A percentile compares a stretch with the other conserved stretches of the same genome.
phyloP scores from a whole-genome alignment of 64 coral and sea anemone species.

The Hydrozoanthus tunicans region DNA sequence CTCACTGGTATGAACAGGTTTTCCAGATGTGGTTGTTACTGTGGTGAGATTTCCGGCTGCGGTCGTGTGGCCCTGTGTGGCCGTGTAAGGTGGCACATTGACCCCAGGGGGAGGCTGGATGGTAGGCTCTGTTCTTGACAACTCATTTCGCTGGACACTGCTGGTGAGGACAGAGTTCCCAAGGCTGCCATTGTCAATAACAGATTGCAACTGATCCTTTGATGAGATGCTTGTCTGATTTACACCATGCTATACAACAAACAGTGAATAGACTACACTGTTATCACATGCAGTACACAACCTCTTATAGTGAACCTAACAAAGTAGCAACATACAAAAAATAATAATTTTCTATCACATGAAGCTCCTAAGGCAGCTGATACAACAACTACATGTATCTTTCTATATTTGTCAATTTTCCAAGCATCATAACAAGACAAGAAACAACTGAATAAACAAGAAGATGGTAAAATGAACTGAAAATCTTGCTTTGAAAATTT shows the following conservation, averaged over 20 bases:
- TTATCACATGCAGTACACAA: neutral
- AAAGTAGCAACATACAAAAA: neutral
- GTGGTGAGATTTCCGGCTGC: constrained; percentile 51
- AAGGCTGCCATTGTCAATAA: constrained; percentile 53
- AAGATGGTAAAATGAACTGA: no score
- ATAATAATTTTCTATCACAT: no score
- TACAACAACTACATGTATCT: no score
- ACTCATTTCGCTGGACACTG: constrained; percentile 62
- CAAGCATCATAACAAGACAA: no score
- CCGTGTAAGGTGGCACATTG: constrained; percentile 53
- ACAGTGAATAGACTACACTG: constrained; percentile 5
- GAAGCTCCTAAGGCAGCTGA: no score
- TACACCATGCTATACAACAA: constrained; percentile 58
- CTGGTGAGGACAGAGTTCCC: constrained; percentile 54
- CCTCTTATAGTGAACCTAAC: neutral
- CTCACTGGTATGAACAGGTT: constrained; percentile 79
- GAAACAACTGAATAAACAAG: no score
- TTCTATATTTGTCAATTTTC: no score
- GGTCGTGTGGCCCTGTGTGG: constrained; percentile 57
- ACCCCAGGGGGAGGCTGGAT: constrained; percentile 84
- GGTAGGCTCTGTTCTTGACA: constrained; percentile 48
- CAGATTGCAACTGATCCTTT: constrained; percentile 71
- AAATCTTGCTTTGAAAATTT: no score
- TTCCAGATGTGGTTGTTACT: constrained; percentile 71
- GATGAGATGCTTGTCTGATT: constrained; percentile 57